Evolutionary conservation across 2,888 invertebrate species (phyloP), one percentile per base, ranked within the genome.

Genomic region (Sussaba pulchella): DNA sequence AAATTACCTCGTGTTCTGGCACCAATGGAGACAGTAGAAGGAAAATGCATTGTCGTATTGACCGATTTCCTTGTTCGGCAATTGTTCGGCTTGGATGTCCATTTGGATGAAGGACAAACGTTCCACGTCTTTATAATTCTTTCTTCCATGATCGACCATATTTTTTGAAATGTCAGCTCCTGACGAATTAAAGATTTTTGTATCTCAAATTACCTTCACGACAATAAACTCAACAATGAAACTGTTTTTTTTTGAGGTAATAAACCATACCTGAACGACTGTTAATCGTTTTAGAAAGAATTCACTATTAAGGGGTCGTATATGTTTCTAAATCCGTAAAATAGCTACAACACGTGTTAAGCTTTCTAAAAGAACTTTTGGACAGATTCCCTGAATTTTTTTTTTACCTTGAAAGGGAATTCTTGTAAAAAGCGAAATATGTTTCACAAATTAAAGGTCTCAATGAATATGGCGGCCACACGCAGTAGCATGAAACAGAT

Each of bases 21-120:
- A 94, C 97, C 97, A 97, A 87, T 97, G 96, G 2, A 97, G 92
- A 81, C 96, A 95, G 89, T 96, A 96, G 89, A 97, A 96, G 0
- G 97, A 97, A 69, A 96, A 94, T 0, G 94, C 94, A 87, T 96
- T 96, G 87, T 95, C 94, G 87, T 96, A 97, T 31, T 91, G 88
- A 67, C 92, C 93, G 14, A 91, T 87, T 57, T 94, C 86, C 21
- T 94, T 92, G 0, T 90, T 89, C 0, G 94, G 94, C 63, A 95
- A 82, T 24, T 93, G 89, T 0, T 93, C 90, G 0, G 94, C 91
- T 57, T 92, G 91, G 50, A 97, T 95, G 86, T 97, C 95, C 75
- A 95, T 88, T 64, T 91, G 88, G 1, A 89, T 66, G 82, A 93
- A 93, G 1, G 91, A 89, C 21, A 93, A 83, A 36, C 93, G 91